phyloP scores from a whole-genome alignment of 1,140 invertebrate genomes.

The Eumaeus atala region DNA sequence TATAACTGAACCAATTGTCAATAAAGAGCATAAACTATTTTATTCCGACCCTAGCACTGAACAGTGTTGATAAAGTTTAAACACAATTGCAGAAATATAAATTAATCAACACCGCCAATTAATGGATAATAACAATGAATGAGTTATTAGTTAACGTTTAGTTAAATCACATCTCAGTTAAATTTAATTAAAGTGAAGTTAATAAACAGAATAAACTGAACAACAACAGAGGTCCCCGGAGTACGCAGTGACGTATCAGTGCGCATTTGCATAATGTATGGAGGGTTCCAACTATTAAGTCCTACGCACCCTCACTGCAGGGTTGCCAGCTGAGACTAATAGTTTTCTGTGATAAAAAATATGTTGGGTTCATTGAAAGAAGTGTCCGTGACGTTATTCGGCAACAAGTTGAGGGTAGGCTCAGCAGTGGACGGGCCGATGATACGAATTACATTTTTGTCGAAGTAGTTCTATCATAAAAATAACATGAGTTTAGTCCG shows the following conservation, averaged over 20 bases:
- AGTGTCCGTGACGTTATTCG: too few relatives aligned
- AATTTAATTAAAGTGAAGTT: conserved; percentile 72
- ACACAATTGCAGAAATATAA: background rate
- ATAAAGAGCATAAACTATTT: too few relatives aligned
- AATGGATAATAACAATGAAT: background rate
- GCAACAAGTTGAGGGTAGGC: too few relatives aligned
- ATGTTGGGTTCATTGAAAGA: too few relatives aligned
- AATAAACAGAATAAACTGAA: conserved; percentile 68
- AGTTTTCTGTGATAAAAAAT: too few relatives aligned
- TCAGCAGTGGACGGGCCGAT: too few relatives aligned
- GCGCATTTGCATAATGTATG: conserved; percentile 72
- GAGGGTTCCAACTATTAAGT: conserved; percentile 67
- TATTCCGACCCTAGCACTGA: too few relatives aligned
- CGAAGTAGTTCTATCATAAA: too few relatives aligned
- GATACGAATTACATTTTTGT: too few relatives aligned
- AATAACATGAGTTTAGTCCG: too few relatives aligned
- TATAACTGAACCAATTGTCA: too few relatives aligned
- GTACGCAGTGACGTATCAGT: conserved; percentile 66
- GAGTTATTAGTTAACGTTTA: conserved; percentile 8
- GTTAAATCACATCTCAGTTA: conserved; percentile 10
- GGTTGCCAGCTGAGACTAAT: background rate
- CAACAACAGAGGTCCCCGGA: conserved; percentile 68
- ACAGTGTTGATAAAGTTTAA: too few relatives aligned
- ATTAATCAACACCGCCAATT: background rate
- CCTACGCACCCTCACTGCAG: conserved; percentile 39